Conservation (phyloP, 2,888 invertebrate genomes). For the Cephus nigrinus region DNA sequence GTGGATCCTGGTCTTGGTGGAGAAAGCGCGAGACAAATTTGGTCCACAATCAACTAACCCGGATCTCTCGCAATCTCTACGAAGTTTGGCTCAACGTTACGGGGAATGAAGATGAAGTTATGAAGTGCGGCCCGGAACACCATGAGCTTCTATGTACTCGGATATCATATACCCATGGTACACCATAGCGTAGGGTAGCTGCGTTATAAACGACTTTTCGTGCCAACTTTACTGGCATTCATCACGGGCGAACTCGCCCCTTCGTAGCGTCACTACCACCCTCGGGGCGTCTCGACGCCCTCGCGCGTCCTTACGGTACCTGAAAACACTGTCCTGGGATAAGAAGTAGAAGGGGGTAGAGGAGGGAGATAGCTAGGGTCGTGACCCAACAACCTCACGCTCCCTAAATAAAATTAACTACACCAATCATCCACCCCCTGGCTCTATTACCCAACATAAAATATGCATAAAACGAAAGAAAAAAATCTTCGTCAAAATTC, state of each 20-base stretch:
- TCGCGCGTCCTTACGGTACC: neutral
- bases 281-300: neutral
- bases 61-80: conserved; percentile 23
- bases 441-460: neutral
- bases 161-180: neutral
- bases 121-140: conserved; percentile 53
- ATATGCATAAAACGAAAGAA: neutral
- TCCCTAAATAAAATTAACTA: neutral
- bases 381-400: neutral
- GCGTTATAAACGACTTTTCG: conserved; percentile 64
- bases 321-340: neutral
- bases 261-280: conserved; percentile 3
- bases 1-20: neutral
- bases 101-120: conserved; percentile 50
- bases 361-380: neutral
- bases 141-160: neutral
- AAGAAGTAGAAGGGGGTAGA: neutral
- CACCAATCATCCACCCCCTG: neutral
- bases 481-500: neutral
- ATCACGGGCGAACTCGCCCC: conserved; percentile 54
- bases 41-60: conserved; percentile 28
- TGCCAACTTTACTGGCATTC: conserved; percentile 62
- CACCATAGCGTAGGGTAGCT: conserved; percentile 50
- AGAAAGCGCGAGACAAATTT: conserved; percentile 17
- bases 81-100: conserved; percentile 11